phyloP scores from a whole-genome alignment of 2,888 invertebrate genomes.

The Lithophane socia region DNA sequence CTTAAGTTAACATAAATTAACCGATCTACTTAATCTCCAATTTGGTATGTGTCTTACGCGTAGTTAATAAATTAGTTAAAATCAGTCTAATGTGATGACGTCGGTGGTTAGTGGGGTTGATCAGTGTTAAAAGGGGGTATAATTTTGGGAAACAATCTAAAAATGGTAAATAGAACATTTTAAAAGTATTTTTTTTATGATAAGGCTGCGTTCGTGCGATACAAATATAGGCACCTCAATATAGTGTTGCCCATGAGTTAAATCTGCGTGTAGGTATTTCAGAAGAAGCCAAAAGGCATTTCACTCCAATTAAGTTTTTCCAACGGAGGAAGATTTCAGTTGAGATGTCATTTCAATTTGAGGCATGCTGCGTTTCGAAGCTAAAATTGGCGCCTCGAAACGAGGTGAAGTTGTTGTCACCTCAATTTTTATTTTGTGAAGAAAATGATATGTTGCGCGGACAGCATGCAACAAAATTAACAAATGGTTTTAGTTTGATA shows the following conservation, averaged over 20 bases:
- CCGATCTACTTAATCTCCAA: slow-evolving; percentile 68
- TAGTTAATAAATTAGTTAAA: slow-evolving; percentile 81
- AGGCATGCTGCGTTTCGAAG: neutral
- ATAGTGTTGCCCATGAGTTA: too few relatives aligned
- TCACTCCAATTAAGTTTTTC: neutral
- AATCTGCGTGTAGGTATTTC: neutral
- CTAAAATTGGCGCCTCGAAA: neutral
- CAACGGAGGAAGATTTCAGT: neutral
- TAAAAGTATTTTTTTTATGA: neutral
- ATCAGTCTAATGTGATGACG: slow-evolving; percentile 81
- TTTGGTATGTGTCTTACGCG: slow-evolving; percentile 86
- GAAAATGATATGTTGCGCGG: neutral
- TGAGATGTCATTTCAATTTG: too few relatives aligned
- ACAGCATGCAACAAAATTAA: neutral
- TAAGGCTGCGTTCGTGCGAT: slow-evolving; percentile 5
- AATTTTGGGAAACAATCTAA: neutral
- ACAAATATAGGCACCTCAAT: neutral
- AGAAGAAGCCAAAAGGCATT: neutral
- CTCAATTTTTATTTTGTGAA: neutral
- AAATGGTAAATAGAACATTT: neutral
- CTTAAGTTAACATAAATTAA: slow-evolving; percentile 61
- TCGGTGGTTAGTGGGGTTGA: slow-evolving; percentile 82
- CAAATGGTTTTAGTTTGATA: neutral
- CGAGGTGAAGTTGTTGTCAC: too few relatives aligned
- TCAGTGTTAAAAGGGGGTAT: neutral